Percentiles rank a stretch among this genome's conserved stretches.
Conservation (phyloP, 2,113 vertebrate genomes). For the Canis aureus region DNA sequence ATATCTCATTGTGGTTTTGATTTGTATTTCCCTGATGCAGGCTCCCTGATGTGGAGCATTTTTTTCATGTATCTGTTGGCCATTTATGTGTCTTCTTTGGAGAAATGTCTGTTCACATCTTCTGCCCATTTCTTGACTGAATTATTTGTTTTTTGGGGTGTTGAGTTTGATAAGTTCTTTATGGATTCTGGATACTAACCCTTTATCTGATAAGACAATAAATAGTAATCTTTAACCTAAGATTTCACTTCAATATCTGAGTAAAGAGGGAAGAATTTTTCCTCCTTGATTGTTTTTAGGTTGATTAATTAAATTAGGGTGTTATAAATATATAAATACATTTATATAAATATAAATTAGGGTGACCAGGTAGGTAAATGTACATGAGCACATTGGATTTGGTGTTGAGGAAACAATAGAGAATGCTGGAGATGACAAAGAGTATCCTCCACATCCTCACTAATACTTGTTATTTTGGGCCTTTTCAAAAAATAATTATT, state of each 20-base stretch:
- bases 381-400: background rate
- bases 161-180: background rate
- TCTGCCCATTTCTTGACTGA: background rate
- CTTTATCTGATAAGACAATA: background rate
- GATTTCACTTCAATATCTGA: slow-evolving; percentile 7
- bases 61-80: background rate
- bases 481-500: background rate
- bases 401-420: background rate
- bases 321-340: background rate
- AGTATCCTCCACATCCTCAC: background rate
- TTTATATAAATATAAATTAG: too few relatives aligned
- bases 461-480: background rate
- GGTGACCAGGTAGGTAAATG: background rate
- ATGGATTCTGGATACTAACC: background rate
- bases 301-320: background rate
- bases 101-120: background rate
- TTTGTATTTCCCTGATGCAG: background rate
- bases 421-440: background rate
- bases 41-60: background rate
- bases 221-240: background rate
- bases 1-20: background rate
- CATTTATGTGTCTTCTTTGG: background rate
- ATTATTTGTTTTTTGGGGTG: background rate
- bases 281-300: background rate
- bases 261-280: background rate